Base-by-base conservation (phyloP, 2,113 vertebrate species). In the Hypanus sabinus region DNA sequence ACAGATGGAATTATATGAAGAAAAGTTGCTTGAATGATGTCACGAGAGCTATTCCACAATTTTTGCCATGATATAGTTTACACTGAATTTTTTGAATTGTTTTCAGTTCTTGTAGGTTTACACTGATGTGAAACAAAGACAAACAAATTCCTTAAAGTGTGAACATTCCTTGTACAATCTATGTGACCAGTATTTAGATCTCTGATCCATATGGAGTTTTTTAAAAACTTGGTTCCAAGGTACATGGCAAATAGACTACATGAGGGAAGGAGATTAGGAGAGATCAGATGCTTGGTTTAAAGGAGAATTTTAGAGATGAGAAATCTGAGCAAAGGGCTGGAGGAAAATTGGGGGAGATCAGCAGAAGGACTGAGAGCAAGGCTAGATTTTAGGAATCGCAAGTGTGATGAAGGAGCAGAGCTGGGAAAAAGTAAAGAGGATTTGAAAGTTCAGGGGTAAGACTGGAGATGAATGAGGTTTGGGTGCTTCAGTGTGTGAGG, bases 1-100 rank as follows among this genome's bases (percentile, higher is more conserved):
- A 90, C 85, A 90, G 85, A 90, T 90, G 85, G 85, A 33, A n/a
- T 57, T 90, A 18, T 62, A n/a, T n/a, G 85, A 90, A 20, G 30
- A 90, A 46, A 90, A 90, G 62, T 90, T 65, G 85, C 33, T 68
- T 62, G 6, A 65, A n/a, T 90, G 85, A 90, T 62, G 62, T 90
- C 85, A 90, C 85, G 65, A 60, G 60, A 90, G 33, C 8, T 18
- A n/a, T 62, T 90, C 3, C 62, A 90, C n/a, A 68, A 68, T 90
- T 14, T 60, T 30, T 90, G 60, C 60, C 60, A 36, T 62, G n/a
- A 90, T 20, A 65, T 68, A 90, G 60, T 65, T 90, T 16, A 90
- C 85, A 90, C 60, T n/a, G 60, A 88, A 62, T 62, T 14, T 88
- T 88, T 62, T 27, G 11, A 27, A 24, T 88, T 88, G 30, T 27